Percentiles rank a stretch among this genome's conserved stretches.
Conservation (phyloP, 2,797 vertebrate genomes). For the Alosa sapidissima region DNA sequence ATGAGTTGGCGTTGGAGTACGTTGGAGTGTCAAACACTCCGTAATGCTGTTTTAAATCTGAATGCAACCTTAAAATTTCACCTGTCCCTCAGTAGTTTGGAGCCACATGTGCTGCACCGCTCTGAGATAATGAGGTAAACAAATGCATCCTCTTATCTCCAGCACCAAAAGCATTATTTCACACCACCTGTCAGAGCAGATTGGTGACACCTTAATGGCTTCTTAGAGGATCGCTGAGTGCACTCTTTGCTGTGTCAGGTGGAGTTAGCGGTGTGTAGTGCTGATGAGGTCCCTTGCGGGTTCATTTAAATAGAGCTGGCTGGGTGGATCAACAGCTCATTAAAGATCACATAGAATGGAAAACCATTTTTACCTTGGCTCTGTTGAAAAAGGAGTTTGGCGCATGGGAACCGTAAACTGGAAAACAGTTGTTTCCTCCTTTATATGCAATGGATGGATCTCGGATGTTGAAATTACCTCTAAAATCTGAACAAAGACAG, state of each 20-base stretch:
- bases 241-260: neutral
- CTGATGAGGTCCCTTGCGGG: constrained; percentile 9
- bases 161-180: neutral
- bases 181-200: neutral
- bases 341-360: neutral
- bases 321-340: neutral
- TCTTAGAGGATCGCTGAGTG: neutral
- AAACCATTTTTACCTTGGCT: no score
- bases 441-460: no score
- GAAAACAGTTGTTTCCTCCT: no score
- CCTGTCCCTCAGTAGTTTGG: neutral
- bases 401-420: no score
- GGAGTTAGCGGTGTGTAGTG: neutral
- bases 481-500: no score
- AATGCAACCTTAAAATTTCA: neutral
- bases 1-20: no score
- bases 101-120: neutral
- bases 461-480: no score
- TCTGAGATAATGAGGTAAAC: constrained; percentile 18
- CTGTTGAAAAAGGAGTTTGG: no score
- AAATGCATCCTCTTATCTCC: neutral
- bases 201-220: neutral
- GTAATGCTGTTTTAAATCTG: neutral
- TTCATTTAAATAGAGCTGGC: neutral
- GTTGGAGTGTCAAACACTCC: neutral